These are phyloP conservation scores for Cepaea hortensis DNA, from an alignment of 2,888 invertebrate species.

Conservation along the genomic window DNA sequence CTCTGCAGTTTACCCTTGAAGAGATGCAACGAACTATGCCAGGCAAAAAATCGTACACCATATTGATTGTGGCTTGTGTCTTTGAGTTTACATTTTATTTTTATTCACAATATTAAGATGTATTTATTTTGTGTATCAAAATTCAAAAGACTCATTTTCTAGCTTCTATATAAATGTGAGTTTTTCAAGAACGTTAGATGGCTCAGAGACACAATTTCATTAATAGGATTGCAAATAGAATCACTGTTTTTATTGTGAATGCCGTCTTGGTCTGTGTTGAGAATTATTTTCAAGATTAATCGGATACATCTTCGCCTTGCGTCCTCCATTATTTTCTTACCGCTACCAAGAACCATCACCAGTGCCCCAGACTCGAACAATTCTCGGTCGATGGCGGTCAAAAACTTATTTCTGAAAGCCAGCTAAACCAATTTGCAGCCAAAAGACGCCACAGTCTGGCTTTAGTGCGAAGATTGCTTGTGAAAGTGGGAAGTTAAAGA, in stretches of 20 bases:
- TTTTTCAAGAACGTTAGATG: not conserved
- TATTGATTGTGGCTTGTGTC: too few relatives aligned
- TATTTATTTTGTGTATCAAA: too few relatives aligned
- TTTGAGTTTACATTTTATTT: not conserved
- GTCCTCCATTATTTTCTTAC: not conserved
- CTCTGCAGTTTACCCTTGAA: too few relatives aligned
- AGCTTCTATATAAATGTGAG: not conserved
- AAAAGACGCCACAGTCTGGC: conserved; percentile 24
- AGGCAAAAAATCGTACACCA: too few relatives aligned
- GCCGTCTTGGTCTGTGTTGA: not conserved
- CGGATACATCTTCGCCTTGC: not conserved
- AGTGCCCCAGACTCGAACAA: not conserved
- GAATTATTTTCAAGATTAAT: not conserved
- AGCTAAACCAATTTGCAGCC: conserved; percentile 43
- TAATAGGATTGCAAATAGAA: not conserved
- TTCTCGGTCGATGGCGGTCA: conserved; percentile 28
- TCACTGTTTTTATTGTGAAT: not conserved
- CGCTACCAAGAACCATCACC: not conserved
- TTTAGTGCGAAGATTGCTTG: conserved; percentile 27
- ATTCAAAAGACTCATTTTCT: too few relatives aligned
- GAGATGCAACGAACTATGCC: too few relatives aligned
- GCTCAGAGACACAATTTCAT: not conserved
- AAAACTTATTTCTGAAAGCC: conserved; percentile 8
- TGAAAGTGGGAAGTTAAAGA: not conserved
- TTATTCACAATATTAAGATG: too few relatives aligned